Evolutionary conservation across 2,888 invertebrate genomes (phyloP).

Genomic region (Muschampia plurimacula): DNA sequence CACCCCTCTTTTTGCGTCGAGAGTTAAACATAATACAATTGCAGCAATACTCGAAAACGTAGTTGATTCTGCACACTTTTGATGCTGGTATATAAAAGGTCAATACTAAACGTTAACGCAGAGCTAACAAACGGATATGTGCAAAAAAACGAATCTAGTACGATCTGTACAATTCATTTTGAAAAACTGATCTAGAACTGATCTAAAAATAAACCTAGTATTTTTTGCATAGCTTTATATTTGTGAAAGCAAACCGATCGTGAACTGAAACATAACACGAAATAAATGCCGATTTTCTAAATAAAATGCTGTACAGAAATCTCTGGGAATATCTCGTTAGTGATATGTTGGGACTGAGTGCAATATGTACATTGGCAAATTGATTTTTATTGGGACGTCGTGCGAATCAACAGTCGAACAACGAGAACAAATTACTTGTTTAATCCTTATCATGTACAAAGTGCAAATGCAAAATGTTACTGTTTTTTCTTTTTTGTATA

Average conservation of each 20-base stretch:
- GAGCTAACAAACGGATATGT: slow-evolving; percentile 12
- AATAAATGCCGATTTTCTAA: slow-evolving; percentile 25
- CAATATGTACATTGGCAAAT: slow-evolving; percentile 20
- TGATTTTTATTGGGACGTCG: slow-evolving; percentile 24
- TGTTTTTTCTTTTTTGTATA: no score
- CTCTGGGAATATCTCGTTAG: slow-evolving; percentile 22
- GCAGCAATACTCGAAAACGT: no score
- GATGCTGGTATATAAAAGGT: no score
- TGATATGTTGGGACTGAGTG: slow-evolving; percentile 11
- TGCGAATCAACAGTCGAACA: slow-evolving; percentile 15
- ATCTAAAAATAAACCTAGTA: slow-evolving; percentile 2
- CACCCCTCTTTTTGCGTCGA: no score
- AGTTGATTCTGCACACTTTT: no score
- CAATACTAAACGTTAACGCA: neutral
- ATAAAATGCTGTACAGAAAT: slow-evolving; percentile 25
- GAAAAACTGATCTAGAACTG: slow-evolving; percentile 16
- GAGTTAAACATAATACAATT: no score
- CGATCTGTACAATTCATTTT: slow-evolving; percentile 13
- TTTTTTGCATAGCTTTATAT: slow-evolving; percentile 23
- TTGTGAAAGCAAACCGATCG: slow-evolving; percentile 21
- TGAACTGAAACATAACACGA: slow-evolving; percentile 29
- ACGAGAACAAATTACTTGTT: slow-evolving; percentile 6
- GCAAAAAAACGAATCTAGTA: neutral
- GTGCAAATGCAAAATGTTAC: no score
- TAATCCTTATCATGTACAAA: neutral